phyloP scores from a whole-genome alignment of 2,888 invertebrate genomes.

The Hedychridium roseum region DNA sequence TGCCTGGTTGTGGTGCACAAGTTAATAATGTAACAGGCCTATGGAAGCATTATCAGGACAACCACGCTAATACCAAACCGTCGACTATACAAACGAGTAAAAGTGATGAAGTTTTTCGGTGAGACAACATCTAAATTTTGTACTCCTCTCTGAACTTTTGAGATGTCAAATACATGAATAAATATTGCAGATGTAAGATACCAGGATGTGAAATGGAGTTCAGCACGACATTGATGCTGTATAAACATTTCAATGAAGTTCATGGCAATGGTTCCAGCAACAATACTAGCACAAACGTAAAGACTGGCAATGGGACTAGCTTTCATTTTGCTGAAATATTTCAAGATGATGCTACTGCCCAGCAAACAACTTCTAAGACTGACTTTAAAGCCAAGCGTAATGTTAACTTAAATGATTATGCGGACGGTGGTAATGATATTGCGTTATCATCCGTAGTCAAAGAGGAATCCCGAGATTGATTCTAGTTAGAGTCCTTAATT shows the following conservation, averaged over 20 bases:
- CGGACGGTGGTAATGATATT: slow-evolving; percentile 44
- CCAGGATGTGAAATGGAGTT: slow-evolving; percentile 55
- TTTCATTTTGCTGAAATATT: slow-evolving; percentile 53
- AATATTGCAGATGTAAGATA: slow-evolving; percentile 52
- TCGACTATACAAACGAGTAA: slow-evolving; percentile 47
- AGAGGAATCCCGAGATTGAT: slow-evolving; percentile 55
- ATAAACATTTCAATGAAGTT: slow-evolving; percentile 55
- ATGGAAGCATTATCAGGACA: slow-evolving; percentile 62
- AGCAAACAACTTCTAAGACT: slow-evolving; percentile 60
- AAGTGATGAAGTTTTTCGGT: slow-evolving; percentile 53
- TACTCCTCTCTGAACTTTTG: no score
- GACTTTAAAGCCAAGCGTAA: slow-evolving; percentile 61
- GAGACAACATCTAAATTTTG: slow-evolving; percentile 13
- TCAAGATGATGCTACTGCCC: slow-evolving; percentile 51
- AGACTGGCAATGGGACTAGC: slow-evolving; percentile 60
- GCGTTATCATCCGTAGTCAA: slow-evolving; percentile 43
- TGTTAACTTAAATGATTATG: slow-evolving; percentile 49
- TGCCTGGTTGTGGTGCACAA: slow-evolving; percentile 59
- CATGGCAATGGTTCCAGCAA: slow-evolving; percentile 46
- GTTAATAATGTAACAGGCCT: slow-evolving; percentile 55
- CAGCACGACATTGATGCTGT: slow-evolving; percentile 48
- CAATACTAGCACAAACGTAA: slow-evolving; percentile 51
- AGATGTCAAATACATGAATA: no score
- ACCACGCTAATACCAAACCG: slow-evolving; percentile 58
- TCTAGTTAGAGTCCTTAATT: slow-evolving; percentile 28